Base-by-base conservation (phyloP, 1,140 invertebrate species). In the Centruroides vittatus region DNA sequence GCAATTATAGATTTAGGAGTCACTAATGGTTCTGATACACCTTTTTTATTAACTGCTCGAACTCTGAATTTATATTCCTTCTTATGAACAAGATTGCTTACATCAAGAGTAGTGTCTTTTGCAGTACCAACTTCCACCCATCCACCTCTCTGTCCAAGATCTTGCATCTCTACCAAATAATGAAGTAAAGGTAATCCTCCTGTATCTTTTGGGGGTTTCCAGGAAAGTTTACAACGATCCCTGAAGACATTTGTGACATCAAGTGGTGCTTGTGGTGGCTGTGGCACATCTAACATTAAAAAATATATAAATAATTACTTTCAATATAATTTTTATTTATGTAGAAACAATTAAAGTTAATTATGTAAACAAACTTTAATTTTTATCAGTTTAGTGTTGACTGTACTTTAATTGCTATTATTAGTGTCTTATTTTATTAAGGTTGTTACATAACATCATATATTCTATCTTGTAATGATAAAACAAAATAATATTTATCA, bases 1-100 rank as follows among this genome's bases (percentile, higher is more conserved):
- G 94, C 93, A 53, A 96, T 73, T 36, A 94, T 84, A 41, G 87
- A 82, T 71, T 89, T 93, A 62, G 78, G 84, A 69, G 93, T 89
- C 8, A 85, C 75, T 35, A 89, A 85, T 55, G 92, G 91, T 72
- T 97, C 92, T 74, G 90, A 77, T 34, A 72, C 68, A 7, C 80
- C 81, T 64, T 78, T 71, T 70, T 90, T 90, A 72, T 98, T 98
- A 11, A 96, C 86, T 55, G 94, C 95, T 61, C 85, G 82, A 61
- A 98, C 93, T 63, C 95, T 82, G 79, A 99, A 98, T 79, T 93
- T 93, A 77, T 88, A 96, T 69, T 85, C 89, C 74, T 86, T 94
- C 76, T 86, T 93, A 23, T 84, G 83, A 48, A 84, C 79, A 3
- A 98, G 79, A 69, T 92, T 92, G 69, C 87, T 84, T 7, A 93